Percentiles rank a stretch among this genome's conserved stretches.
phyloP scores from a whole-genome alignment of 1,140 invertebrate genomes.

The Magallana gigas region DNA sequence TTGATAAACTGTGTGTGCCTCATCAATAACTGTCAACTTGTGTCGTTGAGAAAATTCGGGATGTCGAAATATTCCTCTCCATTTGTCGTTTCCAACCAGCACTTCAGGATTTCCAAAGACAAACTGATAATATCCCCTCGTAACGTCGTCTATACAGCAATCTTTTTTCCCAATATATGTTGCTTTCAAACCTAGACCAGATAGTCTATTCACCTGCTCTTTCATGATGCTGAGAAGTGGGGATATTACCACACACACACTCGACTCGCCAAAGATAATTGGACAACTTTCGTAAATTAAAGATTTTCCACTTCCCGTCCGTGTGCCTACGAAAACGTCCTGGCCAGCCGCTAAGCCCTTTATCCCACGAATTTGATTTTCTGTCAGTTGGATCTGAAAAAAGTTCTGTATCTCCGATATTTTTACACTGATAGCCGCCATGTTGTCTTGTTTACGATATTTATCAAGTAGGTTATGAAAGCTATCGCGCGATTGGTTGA shows the following conservation, averaged over 20 bases:
- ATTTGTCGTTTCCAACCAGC: slow-evolving; percentile 27
- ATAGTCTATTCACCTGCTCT: background rate
- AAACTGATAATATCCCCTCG: slow-evolving; percentile 18
- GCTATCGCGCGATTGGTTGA: too few species aligned
- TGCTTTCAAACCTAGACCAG: slow-evolving; percentile 24
- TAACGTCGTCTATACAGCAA: background rate
- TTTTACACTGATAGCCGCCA: too few species aligned
- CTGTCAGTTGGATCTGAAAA: background rate
- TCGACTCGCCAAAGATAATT: background rate
- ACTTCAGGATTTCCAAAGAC: slow-evolving; percentile 37
- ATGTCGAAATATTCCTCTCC: background rate
- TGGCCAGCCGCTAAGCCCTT: background rate
- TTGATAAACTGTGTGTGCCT: slow-evolving; percentile 42
- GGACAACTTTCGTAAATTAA: slow-evolving; percentile 19
- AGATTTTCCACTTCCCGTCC: slow-evolving; percentile 48
- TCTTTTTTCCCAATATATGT: slow-evolving; percentile 26
- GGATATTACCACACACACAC: background rate
- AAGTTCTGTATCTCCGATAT: background rate
- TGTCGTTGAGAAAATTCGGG: background rate
- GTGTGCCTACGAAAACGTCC: slow-evolving; percentile 13
- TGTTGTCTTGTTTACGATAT: too few species aligned
- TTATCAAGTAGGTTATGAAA: too few species aligned
- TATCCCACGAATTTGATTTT: background rate
- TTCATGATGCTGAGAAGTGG: slow-evolving; percentile 37
- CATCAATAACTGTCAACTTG: slow-evolving; percentile 32